These are phyloP conservation scores for Mya arenaria DNA, from an alignment of 1,140 invertebrate species.

Conservation along the genomic window DNA sequence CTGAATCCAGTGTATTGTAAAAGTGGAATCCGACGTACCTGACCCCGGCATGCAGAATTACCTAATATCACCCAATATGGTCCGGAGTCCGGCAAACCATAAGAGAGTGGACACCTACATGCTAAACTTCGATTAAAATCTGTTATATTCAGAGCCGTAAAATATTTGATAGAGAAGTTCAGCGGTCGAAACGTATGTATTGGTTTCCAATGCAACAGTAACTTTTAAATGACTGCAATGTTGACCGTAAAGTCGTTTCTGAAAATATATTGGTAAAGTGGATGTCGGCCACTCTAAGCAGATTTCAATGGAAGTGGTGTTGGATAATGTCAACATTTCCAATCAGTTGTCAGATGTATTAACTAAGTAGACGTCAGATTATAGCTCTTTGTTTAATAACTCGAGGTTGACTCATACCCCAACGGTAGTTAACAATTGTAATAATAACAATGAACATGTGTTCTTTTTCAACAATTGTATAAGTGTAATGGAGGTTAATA, in stretches of 20 bases:
- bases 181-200: neutral
- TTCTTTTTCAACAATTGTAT: neutral
- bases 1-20: no score
- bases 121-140: no score
- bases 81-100: no score
- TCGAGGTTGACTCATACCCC: neutral
- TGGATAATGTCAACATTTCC: neutral
- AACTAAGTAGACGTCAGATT: neutral
- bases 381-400: neutral
- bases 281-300: neutral
- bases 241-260: conserved; percentile 1
- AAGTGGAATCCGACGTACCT: no score
- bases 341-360: neutral
- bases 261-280: conserved; percentile 8
- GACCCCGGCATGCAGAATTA: no score
- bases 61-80: no score
- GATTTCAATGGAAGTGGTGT: conserved; percentile 4
- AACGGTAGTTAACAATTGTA: neutral
- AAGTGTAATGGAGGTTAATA: conserved; percentile 10
- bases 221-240: conserved; percentile 31
- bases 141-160: no score
- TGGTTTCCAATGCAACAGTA: conserved; percentile 16
- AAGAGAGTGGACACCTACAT: no score
- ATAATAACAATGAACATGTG: neutral
- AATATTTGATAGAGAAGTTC: conserved; percentile 26